Conservation (phyloP, 2,113 vertebrate genomes). For the Brachyhypopomus gauderio region DNA sequence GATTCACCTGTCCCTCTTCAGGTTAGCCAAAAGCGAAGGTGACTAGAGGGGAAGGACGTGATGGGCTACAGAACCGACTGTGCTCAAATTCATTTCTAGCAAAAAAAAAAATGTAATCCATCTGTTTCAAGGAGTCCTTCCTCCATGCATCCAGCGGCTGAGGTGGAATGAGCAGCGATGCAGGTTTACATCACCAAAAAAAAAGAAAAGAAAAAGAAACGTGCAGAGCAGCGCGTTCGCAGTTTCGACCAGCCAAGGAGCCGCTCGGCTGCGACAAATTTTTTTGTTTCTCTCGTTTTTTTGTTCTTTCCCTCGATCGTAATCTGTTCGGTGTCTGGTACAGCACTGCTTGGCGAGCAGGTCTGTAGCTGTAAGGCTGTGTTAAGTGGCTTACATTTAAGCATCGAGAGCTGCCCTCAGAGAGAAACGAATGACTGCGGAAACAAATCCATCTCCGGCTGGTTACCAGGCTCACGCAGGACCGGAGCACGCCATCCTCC, state of each 20-base stretch:
- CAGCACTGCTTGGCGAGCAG: constrained; percentile 22
- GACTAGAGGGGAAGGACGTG: background rate
- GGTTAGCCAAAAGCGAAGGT: background rate
- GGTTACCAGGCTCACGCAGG: background rate
- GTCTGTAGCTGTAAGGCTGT: constrained; percentile 1
- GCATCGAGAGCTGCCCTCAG: background rate
- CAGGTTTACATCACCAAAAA: constrained; percentile 23
- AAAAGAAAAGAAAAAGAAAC: background rate
- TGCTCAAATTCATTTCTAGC: background rate
- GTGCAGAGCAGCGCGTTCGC: background rate
- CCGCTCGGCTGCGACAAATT: background rate
- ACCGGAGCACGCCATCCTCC: background rate
- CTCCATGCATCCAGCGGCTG: background rate
- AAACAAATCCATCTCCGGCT: constrained; percentile 1
- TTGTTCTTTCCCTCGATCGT: background rate
- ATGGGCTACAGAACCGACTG: background rate
- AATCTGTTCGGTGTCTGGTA: constrained; percentile 1
- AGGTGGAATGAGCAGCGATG: background rate
- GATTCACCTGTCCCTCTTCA: constrained; percentile 8
- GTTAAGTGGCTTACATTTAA: constrained; percentile 14
- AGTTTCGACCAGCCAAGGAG: background rate
- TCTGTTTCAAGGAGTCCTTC: constrained; percentile 21
- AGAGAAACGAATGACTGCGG: background rate
- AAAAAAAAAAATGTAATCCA: constrained; percentile 25
- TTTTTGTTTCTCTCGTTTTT: too few species aligned